Conservation (phyloP, 2,888 invertebrate genomes). For the Eupithecia abbreviata region DNA sequence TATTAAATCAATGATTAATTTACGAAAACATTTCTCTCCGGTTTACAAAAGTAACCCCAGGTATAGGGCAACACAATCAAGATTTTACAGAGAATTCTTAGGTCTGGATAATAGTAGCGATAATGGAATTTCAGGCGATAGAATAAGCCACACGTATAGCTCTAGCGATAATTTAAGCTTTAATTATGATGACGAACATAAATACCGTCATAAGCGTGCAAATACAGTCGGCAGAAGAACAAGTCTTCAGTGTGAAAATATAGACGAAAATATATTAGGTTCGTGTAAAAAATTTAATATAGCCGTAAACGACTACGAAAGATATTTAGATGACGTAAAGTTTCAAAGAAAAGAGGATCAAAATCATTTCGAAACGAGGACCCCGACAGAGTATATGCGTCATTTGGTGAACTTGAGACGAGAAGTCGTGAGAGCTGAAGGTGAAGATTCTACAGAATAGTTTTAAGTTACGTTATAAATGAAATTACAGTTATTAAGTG, state of each 20-base stretch:
- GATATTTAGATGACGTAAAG: conserved; percentile 56
- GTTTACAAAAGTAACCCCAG: conserved; percentile 57
- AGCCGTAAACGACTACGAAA: conserved; percentile 64
- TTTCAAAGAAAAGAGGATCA: conserved; percentile 38
- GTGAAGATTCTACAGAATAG: conserved; percentile 61
- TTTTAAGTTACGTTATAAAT: background rate
- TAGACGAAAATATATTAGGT: conserved; percentile 64
- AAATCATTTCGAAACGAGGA: conserved; percentile 45
- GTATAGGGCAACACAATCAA: conserved; percentile 55
- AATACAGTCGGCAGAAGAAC: conserved; percentile 45
- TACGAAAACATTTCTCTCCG: conserved; percentile 53
- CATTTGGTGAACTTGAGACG: conserved; percentile 83
- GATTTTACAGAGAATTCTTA: conserved; percentile 59
- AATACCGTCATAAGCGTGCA: conserved; percentile 46
- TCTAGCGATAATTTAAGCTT: conserved; percentile 46
- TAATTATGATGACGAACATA: conserved; percentile 39
- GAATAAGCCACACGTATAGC: conserved; percentile 38
- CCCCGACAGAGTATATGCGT: conserved; percentile 83
- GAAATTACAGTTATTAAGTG: background rate
- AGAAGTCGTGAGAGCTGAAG: conserved; percentile 80
- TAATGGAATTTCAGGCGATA: conserved; percentile 20
- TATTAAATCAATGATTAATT: conserved; percentile 45
- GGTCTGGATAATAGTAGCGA: conserved; percentile 49
- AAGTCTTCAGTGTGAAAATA: conserved; percentile 50
- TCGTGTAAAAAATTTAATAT: conserved; percentile 66